phyloP scores from a whole-genome alignment of 2,888 invertebrate species.

The Polyploca ridens region DNA sequence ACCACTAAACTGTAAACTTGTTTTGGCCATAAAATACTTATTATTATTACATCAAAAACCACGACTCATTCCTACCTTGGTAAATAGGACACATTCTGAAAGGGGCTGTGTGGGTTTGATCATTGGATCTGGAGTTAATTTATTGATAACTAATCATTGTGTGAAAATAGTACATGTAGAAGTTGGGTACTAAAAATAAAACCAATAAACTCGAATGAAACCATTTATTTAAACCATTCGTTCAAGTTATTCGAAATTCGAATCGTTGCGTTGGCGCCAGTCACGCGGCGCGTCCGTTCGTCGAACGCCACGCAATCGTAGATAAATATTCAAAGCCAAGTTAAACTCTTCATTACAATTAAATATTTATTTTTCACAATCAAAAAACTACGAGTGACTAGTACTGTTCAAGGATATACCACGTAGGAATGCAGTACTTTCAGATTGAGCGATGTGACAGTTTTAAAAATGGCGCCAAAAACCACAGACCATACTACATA shows the following conservation, averaged over 20 bases:
- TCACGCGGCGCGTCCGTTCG: constrained; percentile 20
- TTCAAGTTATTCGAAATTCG: constrained; percentile 1
- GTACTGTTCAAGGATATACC: constrained; percentile 39
- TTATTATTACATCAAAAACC: too few species aligned
- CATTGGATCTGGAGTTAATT: too few species aligned
- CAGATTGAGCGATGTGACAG: constrained; percentile 1
- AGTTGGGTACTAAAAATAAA: constrained; percentile 25
- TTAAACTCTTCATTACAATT: constrained; percentile 55
- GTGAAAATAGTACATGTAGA: too few species aligned
- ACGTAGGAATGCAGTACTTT: background rate
- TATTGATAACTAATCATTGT: too few species aligned
- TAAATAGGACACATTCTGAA: too few species aligned
- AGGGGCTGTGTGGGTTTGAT: too few species aligned
- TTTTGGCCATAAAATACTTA: too few species aligned
- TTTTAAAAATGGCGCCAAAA: constrained; percentile 1
- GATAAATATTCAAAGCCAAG: constrained; percentile 68
- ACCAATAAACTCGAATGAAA: constrained; percentile 58
- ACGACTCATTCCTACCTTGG: too few species aligned
- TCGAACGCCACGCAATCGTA: constrained; percentile 29
- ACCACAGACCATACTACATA: background rate
- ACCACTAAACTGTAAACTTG: too few species aligned
- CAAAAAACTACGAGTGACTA: constrained; percentile 64
- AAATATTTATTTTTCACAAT: constrained; percentile 56
- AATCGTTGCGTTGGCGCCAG: background rate
- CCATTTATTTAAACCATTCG: constrained; percentile 56